These are phyloP conservation scores for Notarius lentiginosus DNA, from an alignment of 2,113 vertebrate species.

Conservation along the genomic window DNA sequence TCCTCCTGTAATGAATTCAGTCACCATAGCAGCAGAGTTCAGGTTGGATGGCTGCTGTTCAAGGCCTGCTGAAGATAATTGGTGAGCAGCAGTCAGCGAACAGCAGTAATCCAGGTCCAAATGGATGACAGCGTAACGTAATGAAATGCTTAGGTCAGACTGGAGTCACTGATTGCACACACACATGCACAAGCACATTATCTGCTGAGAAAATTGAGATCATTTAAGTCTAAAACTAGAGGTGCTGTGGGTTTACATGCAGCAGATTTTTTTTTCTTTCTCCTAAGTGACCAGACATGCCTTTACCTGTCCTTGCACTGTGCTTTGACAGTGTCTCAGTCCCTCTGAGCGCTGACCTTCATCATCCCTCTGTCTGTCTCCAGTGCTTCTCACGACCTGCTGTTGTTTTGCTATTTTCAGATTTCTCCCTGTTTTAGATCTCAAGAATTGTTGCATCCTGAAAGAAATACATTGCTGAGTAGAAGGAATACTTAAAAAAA, in stretches of 20 bases:
- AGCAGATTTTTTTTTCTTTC: neutral
- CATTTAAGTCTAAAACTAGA: neutral
- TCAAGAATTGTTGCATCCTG: neutral
- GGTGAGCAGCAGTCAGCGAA: conserved; percentile 56
- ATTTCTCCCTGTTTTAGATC: neutral
- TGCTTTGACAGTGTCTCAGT: neutral
- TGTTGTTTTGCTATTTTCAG: neutral
- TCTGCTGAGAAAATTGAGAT: conserved; percentile 1
- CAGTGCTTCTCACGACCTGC: neutral
- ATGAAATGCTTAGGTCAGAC: conserved; percentile 25
- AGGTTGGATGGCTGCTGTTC: conserved; percentile 24
- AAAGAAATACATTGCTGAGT: neutral
- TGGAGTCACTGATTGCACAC: neutral
- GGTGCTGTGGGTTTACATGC: neutral
- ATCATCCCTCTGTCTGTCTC: neutral
- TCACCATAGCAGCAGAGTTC: conserved; percentile 27
- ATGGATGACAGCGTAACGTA: conserved; percentile 21
- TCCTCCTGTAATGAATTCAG: conserved; percentile 37
- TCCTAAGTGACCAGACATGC: neutral
- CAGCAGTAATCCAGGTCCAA: conserved; percentile 49
- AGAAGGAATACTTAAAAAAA: neutral
- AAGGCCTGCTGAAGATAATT: conserved; percentile 41
- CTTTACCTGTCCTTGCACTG: neutral
- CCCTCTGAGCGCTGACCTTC: neutral
- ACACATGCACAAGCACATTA: conserved; percentile 17